These are phyloP conservation scores for Zenarchopterus dispar DNA, from an alignment of 2,797 vertebrate genomes.

Conservation along the genomic window DNA sequence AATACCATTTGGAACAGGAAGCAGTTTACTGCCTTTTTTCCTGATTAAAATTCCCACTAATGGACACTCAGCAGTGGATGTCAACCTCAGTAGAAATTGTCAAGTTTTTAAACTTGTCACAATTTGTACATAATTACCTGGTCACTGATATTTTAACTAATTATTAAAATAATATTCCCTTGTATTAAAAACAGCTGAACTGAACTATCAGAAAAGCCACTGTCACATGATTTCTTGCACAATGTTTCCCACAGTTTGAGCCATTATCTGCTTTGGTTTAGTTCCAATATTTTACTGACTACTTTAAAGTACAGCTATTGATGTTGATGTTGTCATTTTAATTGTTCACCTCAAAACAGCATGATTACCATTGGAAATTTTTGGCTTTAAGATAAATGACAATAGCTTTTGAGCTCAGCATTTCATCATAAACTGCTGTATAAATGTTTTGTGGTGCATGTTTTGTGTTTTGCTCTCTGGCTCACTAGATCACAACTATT, in stretches of 20 bases:
- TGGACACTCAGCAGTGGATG: conserved; percentile 33
- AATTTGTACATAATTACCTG: not conserved
- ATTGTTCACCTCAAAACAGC: too few species aligned
- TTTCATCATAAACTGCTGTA: too few species aligned
- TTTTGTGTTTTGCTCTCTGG: too few species aligned
- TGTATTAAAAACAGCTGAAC: not conserved
- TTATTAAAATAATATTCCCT: not conserved
- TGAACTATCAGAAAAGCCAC: not conserved
- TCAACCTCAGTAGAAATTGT: conserved; percentile 32
- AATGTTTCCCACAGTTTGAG: not conserved
- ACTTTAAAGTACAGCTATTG: too few species aligned
- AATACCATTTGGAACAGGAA: conserved; percentile 37
- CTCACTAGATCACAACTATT: too few species aligned
- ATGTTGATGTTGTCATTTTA: too few species aligned
- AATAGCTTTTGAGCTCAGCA: too few species aligned
- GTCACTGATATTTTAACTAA: not conserved
- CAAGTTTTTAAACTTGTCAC: not conserved
- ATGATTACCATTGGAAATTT: too few species aligned
- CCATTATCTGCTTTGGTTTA: not conserved
- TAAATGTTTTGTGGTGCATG: too few species aligned
- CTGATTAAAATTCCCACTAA: conserved; percentile 51
- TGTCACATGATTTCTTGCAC: not conserved
- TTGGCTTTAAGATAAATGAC: too few species aligned
- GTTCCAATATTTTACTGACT: too few species aligned
- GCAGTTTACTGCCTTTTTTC: conserved; percentile 42